These are phyloP conservation scores for Theristicus caerulescens DNA, from an alignment of 2,113 vertebrate genomes.

Conservation along the genomic window DNA sequence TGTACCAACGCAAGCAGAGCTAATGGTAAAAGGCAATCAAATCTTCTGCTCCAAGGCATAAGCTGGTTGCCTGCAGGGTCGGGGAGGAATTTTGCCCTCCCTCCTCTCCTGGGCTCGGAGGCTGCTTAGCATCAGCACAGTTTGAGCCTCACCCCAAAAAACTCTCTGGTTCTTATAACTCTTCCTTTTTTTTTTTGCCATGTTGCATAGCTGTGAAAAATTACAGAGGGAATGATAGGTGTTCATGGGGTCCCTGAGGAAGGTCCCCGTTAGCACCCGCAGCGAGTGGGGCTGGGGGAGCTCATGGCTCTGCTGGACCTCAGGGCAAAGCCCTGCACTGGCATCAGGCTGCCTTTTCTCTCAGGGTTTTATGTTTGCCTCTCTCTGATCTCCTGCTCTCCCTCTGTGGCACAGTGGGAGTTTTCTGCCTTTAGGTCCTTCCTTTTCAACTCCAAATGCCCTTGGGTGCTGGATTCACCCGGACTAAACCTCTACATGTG, in stretches of 20 bases:
- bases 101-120: background rate
- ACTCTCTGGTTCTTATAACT: background rate
- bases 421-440: background rate
- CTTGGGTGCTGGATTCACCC: background rate
- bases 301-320: background rate
- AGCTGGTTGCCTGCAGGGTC: slow-evolving; percentile 19
- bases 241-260: background rate
- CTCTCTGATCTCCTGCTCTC: background rate
- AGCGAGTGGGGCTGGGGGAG: fast-evolving
- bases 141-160: background rate
- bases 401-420: background rate
- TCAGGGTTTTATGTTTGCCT: background rate
- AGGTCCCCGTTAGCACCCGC: fast-evolving
- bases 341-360: background rate
- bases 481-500: background rate
- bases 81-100: background rate
- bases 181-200: background rate
- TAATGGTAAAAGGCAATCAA: slow-evolving; percentile 59
- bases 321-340: fast-evolving
- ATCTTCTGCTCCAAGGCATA: slow-evolving; percentile 51
- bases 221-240: background rate
- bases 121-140: background rate
- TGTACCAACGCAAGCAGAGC: slow-evolving; percentile 24
- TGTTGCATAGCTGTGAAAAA: background rate
- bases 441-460: background rate